Conservation (phyloP, 2,888 invertebrate genomes). For the Sycophila texana region DNA sequence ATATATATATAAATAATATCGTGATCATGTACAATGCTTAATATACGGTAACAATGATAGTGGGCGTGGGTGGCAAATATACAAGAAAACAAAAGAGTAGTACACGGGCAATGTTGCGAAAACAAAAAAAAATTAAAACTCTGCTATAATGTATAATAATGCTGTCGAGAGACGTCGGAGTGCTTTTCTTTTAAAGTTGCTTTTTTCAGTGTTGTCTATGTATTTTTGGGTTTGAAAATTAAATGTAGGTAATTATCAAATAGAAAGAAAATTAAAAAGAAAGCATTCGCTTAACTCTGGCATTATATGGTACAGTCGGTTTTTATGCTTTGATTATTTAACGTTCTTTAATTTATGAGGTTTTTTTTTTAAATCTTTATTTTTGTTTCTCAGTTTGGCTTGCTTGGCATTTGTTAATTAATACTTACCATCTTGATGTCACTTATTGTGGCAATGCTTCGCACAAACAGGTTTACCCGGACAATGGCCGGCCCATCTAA, state of each 20-base stretch:
- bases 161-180: slow-evolving; percentile 51
- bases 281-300: slow-evolving; percentile 46
- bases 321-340: slow-evolving; percentile 23
- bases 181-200: slow-evolving; percentile 27
- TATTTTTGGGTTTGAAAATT: not conserved
- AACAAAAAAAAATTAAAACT: slow-evolving; percentile 30
- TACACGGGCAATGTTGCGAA: slow-evolving; percentile 41
- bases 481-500: slow-evolving; percentile 97
- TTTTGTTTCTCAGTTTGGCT: slow-evolving; percentile 47
- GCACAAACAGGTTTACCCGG: slow-evolving; percentile 97
- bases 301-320: slow-evolving; percentile 35
- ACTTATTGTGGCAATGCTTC: slow-evolving; percentile 98
- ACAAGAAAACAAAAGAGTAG: slow-evolving; percentile 45
- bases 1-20: slow-evolving; percentile 51
- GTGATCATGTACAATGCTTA: slow-evolving; percentile 57
- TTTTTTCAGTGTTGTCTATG: slow-evolving; percentile 9
- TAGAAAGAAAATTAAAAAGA: not conserved
- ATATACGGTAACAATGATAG: slow-evolving; percentile 21
- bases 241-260: no score
- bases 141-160: slow-evolving; percentile 18
- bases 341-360: slow-evolving; percentile 11
- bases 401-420: slow-evolving; percentile 59
- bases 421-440: slow-evolving; percentile 99
- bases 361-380: slow-evolving; percentile 26
- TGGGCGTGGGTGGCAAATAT: slow-evolving; percentile 24